Conservation (phyloP, 2,888 invertebrate genomes). For the Chromoteleia sp. region DNA sequence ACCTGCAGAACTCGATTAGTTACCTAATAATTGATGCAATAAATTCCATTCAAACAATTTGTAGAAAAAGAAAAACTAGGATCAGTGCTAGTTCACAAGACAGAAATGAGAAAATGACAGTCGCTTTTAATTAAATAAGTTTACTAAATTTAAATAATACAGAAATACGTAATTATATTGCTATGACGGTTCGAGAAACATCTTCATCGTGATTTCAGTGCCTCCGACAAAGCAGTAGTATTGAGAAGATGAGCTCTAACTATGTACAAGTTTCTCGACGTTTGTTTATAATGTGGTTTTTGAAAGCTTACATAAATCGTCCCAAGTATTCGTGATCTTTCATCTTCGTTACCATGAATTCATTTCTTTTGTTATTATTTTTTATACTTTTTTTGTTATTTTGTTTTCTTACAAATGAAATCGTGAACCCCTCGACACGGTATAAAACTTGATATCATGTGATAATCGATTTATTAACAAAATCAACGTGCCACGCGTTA, state of each 20-base stretch:
- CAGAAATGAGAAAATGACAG: conserved; percentile 60
- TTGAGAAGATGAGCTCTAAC: conserved; percentile 69
- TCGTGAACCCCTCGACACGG: conserved; percentile 50
- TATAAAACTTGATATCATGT: conserved; percentile 66
- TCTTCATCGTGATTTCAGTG: conserved; percentile 77
- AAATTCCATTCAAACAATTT: too few species aligned
- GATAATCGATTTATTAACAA: conserved; percentile 58
- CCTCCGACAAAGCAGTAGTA: conserved; percentile 72
- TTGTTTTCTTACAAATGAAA: conserved; percentile 59
- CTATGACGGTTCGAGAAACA: conserved; percentile 79
- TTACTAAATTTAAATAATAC: conserved; percentile 80
- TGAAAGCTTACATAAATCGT: conserved; percentile 67
- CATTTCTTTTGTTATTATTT: conserved; percentile 32
- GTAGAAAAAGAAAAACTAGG: too few species aligned
- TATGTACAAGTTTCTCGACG: conserved; percentile 68
- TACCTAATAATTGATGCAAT: too few species aligned
- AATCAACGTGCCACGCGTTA: conserved; percentile 52
- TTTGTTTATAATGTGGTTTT: conserved; percentile 63
- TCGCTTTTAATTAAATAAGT: conserved; percentile 78
- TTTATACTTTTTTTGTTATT: conserved; percentile 35
- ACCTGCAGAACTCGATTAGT: too few species aligned
- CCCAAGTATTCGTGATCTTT: conserved; percentile 55
- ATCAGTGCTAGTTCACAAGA: background rate
- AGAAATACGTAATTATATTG: conserved; percentile 81
- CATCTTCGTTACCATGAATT: conserved; percentile 39